Conservation (phyloP, 2,888 invertebrate genomes). For the Encarsia formosa region DNA sequence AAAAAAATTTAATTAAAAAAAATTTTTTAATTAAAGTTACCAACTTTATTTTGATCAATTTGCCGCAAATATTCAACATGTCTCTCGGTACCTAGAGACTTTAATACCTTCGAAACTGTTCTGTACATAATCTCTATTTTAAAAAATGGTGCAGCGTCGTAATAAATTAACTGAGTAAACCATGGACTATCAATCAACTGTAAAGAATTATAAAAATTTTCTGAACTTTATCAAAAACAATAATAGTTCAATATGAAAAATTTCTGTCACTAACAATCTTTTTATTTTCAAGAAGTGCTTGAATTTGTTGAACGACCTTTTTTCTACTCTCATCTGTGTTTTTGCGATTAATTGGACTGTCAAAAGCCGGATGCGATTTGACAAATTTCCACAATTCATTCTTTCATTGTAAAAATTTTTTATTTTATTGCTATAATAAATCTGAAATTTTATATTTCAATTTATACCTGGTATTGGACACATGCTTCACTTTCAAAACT, state of each 20-base stretch:
- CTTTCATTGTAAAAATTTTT: too few species aligned
- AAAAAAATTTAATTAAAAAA: not conserved
- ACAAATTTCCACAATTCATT: slow-evolving; percentile 73
- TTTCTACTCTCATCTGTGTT: slow-evolving; percentile 70
- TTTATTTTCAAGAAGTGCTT: slow-evolving; percentile 29
- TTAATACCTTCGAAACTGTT: slow-evolving; percentile 53
- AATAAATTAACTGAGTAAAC: slow-evolving; percentile 41
- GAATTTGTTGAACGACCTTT: slow-evolving; percentile 38
- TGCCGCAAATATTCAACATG: slow-evolving; percentile 48
- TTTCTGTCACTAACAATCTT: slow-evolving; percentile 27
- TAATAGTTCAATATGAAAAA: too few species aligned
- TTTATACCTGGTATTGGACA: slow-evolving; percentile 70
- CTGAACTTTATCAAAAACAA: too few species aligned
- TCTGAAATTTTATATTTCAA: too few species aligned
- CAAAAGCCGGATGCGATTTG: slow-evolving; percentile 73
- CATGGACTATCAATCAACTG: not conserved
- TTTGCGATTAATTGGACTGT: slow-evolving; percentile 58
- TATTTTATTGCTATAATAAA: too few species aligned
- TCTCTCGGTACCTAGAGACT: slow-evolving; percentile 52
- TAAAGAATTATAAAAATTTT: too few species aligned
- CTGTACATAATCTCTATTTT: slow-evolving; percentile 46
- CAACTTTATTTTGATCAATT: slow-evolving; percentile 43
- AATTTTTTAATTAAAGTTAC: too few species aligned
- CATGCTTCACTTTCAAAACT: slow-evolving; percentile 75
- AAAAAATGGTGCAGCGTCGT: slow-evolving; percentile 47